Evolutionary conservation across 2,113 vertebrate species (phyloP), one percentile per base, ranked within the genome.

Genomic region (Neomonachus schauinslandi): DNA sequence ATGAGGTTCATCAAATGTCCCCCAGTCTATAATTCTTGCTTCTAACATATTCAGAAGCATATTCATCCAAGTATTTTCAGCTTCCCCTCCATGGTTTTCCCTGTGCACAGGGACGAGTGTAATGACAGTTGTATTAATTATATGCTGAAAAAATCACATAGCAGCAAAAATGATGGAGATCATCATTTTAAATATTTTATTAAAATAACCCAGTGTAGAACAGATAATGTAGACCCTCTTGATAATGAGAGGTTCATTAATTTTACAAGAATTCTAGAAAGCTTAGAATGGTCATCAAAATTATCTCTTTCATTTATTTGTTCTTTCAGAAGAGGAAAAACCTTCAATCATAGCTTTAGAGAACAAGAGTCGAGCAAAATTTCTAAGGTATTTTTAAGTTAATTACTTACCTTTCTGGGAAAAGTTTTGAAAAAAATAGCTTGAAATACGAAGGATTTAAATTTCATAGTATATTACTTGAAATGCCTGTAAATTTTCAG

Each of bases 101-200:
- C 96, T 97, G 96, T 97, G 97, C 97, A 89, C 82, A 89, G 97
- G 84, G 97, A 95, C 2, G 59, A 82, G 57, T 59, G 46, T 97
- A 97, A 95, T 94, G 96, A 98, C 96, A 98, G 97, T 85, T 98
- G 69, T 97, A 97, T 98, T 98, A 98, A 98, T 97, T 97, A 97
- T 86, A 97, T 6, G 22, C 97, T 89, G 98, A 96, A 98, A 98
- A 98, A 97, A 57, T 46, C 67, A 97, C 46, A 97, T 84, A 71
- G 95, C 87, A 93, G 95, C 74, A 95, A 96, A 98, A 98, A 98
- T 96, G 18, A 98, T 31, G 97, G 61, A 98, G 98, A 98, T 96
- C 97, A 95, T 97, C 39, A 18, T 97, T 98, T 98, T 74, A 98
- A 98, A 97, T 98, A 98, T 98, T 98, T 98, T 97, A 98, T 98